Conservation (phyloP, 2,888 invertebrate genomes). For the Orthosia gothica region DNA sequence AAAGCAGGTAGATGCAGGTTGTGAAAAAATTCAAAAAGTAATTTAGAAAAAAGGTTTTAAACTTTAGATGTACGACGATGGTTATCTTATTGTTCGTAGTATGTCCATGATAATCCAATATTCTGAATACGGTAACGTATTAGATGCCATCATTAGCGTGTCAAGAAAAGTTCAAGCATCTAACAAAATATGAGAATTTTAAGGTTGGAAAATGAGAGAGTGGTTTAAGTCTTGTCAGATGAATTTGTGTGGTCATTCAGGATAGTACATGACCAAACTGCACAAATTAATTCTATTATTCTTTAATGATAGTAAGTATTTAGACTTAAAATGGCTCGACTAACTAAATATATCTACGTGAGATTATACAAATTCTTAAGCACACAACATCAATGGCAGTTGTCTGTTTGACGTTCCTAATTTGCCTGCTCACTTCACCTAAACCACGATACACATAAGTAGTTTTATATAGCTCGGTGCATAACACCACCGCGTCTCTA, state of each 20-base stretch:
- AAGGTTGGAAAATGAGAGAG: no score
- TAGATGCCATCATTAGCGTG: neutral
- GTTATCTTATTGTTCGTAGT: neutral
- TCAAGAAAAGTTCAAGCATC: neutral
- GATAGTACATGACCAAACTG: no score
- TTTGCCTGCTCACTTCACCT: conserved; percentile 14
- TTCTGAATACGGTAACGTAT: neutral
- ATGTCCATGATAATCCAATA: neutral
- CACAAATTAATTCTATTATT: no score
- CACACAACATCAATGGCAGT: neutral
- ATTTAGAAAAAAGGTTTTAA: no score
- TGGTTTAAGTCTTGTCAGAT: no score
- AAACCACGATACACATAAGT: conserved; percentile 21
- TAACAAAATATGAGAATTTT: neutral
- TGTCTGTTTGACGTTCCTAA: neutral
- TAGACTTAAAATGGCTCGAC: no score
- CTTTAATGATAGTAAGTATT: no score
- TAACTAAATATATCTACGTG: neutral
- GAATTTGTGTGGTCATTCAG: no score
- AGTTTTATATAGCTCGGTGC: conserved; percentile 29
- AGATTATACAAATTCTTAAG: neutral
- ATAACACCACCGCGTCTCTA: conserved; percentile 59
- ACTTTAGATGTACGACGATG: no score
- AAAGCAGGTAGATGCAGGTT: neutral
- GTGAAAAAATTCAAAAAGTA: neutral